These are phyloP conservation scores for Galleria mellonella DNA, from an alignment of 1,140 invertebrate species.

Conservation along the genomic window DNA sequence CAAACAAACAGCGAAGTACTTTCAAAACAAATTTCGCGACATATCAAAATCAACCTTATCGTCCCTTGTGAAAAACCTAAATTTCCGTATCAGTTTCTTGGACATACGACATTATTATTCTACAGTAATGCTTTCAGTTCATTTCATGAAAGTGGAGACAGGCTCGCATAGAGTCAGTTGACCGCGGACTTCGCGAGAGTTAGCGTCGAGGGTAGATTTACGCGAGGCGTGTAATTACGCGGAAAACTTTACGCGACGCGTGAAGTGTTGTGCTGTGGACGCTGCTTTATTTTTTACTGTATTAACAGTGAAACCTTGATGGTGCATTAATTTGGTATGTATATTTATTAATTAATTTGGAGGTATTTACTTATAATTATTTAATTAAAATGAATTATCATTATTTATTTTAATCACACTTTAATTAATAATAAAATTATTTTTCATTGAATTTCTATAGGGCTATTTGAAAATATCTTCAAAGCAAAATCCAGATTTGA, in stretches of 20 bases:
- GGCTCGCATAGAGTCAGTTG: slow-evolving; percentile 53
- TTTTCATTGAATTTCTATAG: too few relatives aligned
- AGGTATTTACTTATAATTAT: too few relatives aligned
- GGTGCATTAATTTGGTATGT: too few relatives aligned
- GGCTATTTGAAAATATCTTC: too few relatives aligned
- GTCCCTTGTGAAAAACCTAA: slow-evolving; percentile 1
- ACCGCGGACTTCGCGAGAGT: slow-evolving; percentile 58
- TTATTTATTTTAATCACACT: too few relatives aligned
- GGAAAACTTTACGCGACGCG: slow-evolving; percentile 50
- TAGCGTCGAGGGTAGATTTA: slow-evolving; percentile 19
- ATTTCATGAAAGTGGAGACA: slow-evolving; percentile 66
- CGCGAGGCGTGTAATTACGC: slow-evolving; percentile 10
- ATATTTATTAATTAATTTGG: too few relatives aligned
- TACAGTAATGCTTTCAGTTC: slow-evolving; percentile 45
- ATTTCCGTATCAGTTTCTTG: slow-evolving; percentile 7
- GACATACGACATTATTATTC: slow-evolving; percentile 25
- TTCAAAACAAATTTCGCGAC: slow-evolving; percentile 52
- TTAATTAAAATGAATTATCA: too few relatives aligned
- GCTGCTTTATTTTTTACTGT: too few relatives aligned
- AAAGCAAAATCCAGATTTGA: too few relatives aligned
- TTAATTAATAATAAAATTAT: too few relatives aligned
- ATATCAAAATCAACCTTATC: slow-evolving; percentile 14
- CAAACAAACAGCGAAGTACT: slow-evolving; percentile 68
- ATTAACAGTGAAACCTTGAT: too few relatives aligned
- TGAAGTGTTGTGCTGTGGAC: neutral